Evolutionary conservation across 2,797 vertebrate species (phyloP).

Genomic region (Gymnoscopelus microlampas): DNA sequence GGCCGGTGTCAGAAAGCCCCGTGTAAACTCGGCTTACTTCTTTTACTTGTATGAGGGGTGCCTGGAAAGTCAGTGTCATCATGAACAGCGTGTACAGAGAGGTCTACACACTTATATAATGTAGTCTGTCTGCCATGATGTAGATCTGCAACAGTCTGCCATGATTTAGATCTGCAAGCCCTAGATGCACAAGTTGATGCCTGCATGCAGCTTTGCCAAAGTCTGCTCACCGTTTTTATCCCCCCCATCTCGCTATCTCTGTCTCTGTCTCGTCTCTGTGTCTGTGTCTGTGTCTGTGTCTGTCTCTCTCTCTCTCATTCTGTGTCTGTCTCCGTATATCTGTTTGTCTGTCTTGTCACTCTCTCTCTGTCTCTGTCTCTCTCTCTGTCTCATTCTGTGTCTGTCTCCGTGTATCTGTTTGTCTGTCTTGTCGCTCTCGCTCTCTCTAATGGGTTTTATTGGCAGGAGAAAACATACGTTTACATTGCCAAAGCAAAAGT

Average conservation of each 20-base stretch:
- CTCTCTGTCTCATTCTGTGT: background rate
- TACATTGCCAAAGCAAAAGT: too few relatives aligned
- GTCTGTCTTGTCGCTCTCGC: background rate
- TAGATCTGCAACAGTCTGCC: background rate
- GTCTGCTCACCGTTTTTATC: too few relatives aligned
- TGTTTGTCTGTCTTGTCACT: background rate
- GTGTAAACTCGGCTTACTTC: slow-evolving; percentile 39
- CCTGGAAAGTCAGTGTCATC: too few relatives aligned
- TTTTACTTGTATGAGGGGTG: slow-evolving; percentile 46
- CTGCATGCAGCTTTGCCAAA: too few relatives aligned
- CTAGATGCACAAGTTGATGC: too few relatives aligned
- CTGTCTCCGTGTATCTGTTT: too few relatives aligned
- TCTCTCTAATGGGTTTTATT: background rate
- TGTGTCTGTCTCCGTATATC: background rate
- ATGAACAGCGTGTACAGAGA: too few relatives aligned
- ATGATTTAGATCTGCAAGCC: slow-evolving; percentile 6
- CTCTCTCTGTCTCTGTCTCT: background rate
- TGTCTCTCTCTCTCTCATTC: background rate
- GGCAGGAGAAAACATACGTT: too few relatives aligned
- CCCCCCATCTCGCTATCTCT: background rate
- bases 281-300: background rate
- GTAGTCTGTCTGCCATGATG: background rate
- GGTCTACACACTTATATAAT: too few relatives aligned
- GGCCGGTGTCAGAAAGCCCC: slow-evolving; percentile 38
- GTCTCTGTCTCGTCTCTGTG: background rate